Conservation (phyloP, 1,140 invertebrate species). For the Sycobia sp. region DNA sequence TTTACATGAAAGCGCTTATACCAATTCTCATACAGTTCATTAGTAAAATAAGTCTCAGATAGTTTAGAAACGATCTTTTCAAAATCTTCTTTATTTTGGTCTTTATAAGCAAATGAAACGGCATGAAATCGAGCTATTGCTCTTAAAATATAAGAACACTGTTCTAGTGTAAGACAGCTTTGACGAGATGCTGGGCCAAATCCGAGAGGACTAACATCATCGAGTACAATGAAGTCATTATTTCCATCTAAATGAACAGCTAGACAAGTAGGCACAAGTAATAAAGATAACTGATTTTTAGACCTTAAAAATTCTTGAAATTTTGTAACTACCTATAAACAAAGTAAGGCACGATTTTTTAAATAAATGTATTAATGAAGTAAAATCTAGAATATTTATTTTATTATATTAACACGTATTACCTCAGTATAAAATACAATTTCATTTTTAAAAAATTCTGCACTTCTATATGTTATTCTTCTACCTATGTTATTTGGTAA, state of each 20-base stretch:
- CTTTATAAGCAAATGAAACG: constrained; percentile 70
- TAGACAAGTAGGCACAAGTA: constrained; percentile 60
- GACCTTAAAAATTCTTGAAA: constrained; percentile 46
- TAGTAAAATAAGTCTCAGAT: constrained; percentile 66
- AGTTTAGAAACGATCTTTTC: constrained; percentile 52
- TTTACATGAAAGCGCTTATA: constrained; percentile 67
- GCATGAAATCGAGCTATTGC: constrained; percentile 72
- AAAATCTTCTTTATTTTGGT: constrained; percentile 67
- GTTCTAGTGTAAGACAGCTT: constrained; percentile 61
- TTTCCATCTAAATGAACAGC: constrained; percentile 64
- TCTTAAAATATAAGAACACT: constrained; percentile 63
- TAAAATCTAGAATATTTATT: constrained; percentile 49
- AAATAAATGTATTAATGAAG: constrained; percentile 43
- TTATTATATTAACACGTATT: too few relatives aligned
- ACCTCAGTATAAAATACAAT: constrained; percentile 70
- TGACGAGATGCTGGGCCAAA: constrained; percentile 62
- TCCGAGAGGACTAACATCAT: constrained; percentile 66
- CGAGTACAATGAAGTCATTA: constrained; percentile 70
- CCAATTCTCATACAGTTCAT: constrained; percentile 65
- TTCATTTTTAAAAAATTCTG: constrained; percentile 74
- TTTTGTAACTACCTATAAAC: constrained; percentile 48
- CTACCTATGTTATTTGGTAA: constrained; percentile 68
- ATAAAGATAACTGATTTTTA: constrained; percentile 40
- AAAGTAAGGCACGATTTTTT: background rate
- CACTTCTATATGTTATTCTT: constrained; percentile 67